Percentiles rank a stretch among this genome's conserved stretches.
These are phyloP conservation scores for Suricata suricatta DNA, from an alignment of 2,113 vertebrate species.

Conservation along the genomic window DNA sequence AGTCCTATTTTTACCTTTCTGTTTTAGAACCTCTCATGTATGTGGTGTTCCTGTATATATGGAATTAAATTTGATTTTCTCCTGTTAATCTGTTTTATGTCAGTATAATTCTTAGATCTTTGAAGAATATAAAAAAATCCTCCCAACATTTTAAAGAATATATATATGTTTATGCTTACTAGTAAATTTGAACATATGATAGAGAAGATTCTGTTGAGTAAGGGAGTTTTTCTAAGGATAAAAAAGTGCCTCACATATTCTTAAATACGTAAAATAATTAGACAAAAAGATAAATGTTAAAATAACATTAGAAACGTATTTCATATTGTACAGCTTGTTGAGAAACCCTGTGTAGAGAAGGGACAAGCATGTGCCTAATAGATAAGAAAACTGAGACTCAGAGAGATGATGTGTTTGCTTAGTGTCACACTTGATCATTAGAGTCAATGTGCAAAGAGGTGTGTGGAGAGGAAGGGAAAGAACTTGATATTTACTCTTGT, in stretches of 20 bases:
- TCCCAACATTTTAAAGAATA: background rate
- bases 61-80: background rate
- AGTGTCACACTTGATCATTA: background rate
- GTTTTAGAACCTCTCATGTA: background rate
- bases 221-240: background rate
- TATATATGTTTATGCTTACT: background rate
- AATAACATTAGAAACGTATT: background rate
- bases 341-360: background rate
- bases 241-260: background rate
- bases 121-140: background rate
- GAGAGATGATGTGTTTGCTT: background rate
- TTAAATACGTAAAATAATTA: constrained; percentile 5
- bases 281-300: background rate
- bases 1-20: background rate
- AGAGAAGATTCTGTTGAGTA: background rate
- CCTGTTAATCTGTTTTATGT: background rate
- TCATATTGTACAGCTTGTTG: background rate
- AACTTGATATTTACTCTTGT: background rate
- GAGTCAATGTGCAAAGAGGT: background rate
- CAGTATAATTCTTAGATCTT: background rate
- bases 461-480: background rate
- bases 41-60: background rate
- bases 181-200: background rate
- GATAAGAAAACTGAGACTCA: background rate
- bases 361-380: background rate